Evolutionary conservation across 1,140 invertebrate species (phyloP), one percentile per base, ranked within the genome.

Genomic region (Drosophila busckii): DNA sequence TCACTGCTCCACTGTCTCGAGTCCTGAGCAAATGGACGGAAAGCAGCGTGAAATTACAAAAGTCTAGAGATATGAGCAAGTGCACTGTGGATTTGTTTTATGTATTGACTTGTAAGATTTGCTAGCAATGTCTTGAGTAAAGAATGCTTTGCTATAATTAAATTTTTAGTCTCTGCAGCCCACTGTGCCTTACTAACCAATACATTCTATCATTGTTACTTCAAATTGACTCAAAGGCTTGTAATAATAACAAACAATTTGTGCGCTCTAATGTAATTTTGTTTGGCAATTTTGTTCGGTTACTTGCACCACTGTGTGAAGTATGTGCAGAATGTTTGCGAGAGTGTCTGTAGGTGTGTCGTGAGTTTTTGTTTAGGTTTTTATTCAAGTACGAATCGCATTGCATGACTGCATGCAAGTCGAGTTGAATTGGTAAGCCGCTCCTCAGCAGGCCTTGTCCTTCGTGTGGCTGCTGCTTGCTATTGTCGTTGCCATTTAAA

Each of bases 401-500:
- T 82, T 82, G 73, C 73, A 78, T 78, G 73, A 73, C 68, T 82
- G 75, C 75, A 78, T 73, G 73, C 73, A 50, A 76, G 61, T 22
- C 31, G 35, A 16, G 19, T 12, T 23, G 34, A 40, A 38, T n/a
- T n/a, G n/a, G n/a, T n/a, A 45, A 53, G 29, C 56, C n/a, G n/a
- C n/a, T n/a, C n/a, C n/a, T n/a, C n/a, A 42, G 40, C 69, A 68
- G 66, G 70, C 70, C 49, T 66, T 58, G 66, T 76, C 65, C 70
- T 76, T 76, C 37, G 31, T 65, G 41, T 22, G 28, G 37, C 34
- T 41, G 10, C 31, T n/a, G 15, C 25, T 58, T 50, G 48, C 32
- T 54, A 40, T 46, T 80, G 71, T 71, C 73, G 62, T 50, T 76
- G 37, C 37, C 48, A 67, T 76, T 80, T 76, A 70, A 52, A 76